Percentiles rank a stretch among this genome's conserved stretches.
Evolutionary conservation across 2,888 invertebrate genomes (phyloP).

Genomic region (Phragmatobia fuliginosa): DNA sequence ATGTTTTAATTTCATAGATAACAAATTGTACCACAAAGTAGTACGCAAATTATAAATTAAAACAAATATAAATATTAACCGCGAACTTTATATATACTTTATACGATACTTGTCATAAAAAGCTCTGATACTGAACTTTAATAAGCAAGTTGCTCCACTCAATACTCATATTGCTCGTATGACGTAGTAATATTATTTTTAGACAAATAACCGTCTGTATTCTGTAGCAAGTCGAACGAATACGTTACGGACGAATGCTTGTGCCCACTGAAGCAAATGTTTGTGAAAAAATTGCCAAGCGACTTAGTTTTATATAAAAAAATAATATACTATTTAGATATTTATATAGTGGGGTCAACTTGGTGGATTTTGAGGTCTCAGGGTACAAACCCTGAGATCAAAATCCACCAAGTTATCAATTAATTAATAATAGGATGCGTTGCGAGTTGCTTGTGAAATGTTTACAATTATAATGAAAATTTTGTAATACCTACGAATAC

Average conservation of each 20-base stretch:
- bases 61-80: too few relatives aligned
- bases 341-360: neutral
- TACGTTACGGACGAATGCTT: constrained; percentile 7
- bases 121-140: neutral
- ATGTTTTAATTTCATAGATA: too few relatives aligned
- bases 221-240: neutral
- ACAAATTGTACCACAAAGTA: too few relatives aligned
- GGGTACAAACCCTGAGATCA: neutral
- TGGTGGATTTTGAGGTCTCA: neutral
- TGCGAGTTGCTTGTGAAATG: too few relatives aligned
- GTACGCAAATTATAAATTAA: too few relatives aligned
- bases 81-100: neutral
- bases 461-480: too few relatives aligned
- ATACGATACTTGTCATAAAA: too few relatives aligned
- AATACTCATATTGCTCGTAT: neutral
- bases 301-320: neutral
- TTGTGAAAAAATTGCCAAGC: constrained; percentile 15
- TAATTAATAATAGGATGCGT: too few relatives aligned
- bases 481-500: too few relatives aligned
- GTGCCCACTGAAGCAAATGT: constrained; percentile 26
- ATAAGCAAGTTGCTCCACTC: neutral
- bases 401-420: too few relatives aligned
- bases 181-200: constrained; percentile 3
- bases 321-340: neutral
- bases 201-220: neutral